A percentile compares a stretch with the other conserved stretches of the same genome.
Evolutionary conservation across 2,888 invertebrate species (phyloP).

Genomic region (Chrysodeixis includens): DNA sequence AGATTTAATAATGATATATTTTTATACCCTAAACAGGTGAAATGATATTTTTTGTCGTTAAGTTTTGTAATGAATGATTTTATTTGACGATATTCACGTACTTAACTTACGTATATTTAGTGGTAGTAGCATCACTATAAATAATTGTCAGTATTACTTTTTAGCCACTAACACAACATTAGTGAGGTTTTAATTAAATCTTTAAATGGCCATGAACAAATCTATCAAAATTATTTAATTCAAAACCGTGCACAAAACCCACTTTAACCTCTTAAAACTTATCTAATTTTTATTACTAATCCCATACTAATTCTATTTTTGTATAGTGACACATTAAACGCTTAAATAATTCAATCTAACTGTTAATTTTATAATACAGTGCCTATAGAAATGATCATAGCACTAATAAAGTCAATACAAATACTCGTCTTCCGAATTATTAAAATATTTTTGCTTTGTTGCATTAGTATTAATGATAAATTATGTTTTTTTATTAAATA

Average conservation of each 20-base stretch:
- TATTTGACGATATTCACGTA: conserved; percentile 31
- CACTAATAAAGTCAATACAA: conserved; percentile 49
- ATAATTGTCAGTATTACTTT: conserved; percentile 54
- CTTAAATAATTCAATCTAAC: not conserved
- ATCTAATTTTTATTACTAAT: conserved; percentile 3
- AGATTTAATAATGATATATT: conserved; percentile 7
- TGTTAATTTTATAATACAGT: conserved; percentile 5
- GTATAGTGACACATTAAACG: not conserved
- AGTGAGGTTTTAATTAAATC: conserved; percentile 13
- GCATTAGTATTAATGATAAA: conserved; percentile 7
- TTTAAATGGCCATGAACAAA: not conserved
- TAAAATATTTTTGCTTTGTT: conserved; percentile 26
- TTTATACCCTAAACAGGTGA: conserved; percentile 24
- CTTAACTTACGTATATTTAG: conserved; percentile 47
- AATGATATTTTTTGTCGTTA: conserved; percentile 31
- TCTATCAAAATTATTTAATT: not conserved
- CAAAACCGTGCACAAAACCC: not conserved
- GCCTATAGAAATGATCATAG: conserved; percentile 14
- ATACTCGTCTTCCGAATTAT: conserved; percentile 68
- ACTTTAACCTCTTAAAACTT: too few species aligned
- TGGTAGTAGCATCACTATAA: conserved; percentile 21
- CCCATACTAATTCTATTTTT: not conserved
- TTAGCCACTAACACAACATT: conserved; percentile 34
- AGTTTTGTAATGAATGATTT: conserved; percentile 37
- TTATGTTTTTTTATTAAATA: conserved; percentile 21